These are phyloP conservation scores for Desmophyllum pertusum DNA, from an alignment of 92 coral and sea anemone genomes.

Conservation along the genomic window DNA sequence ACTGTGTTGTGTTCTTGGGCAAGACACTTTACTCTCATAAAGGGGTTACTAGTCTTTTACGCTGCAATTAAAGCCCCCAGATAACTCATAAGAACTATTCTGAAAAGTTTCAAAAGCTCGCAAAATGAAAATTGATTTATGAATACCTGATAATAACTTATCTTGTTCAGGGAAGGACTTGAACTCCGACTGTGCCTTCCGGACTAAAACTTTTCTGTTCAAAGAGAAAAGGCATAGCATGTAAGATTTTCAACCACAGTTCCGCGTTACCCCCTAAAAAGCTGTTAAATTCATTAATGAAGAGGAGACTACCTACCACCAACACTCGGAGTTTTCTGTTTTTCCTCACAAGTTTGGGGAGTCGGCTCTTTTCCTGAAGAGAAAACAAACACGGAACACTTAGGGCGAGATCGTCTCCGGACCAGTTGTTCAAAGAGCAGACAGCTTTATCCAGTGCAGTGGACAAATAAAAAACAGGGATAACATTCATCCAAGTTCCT, in stretches of 20 bases:
- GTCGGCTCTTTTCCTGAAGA: constrained; percentile 22
- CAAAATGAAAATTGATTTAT: not conserved
- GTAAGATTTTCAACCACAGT: not conserved
- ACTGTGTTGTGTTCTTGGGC: too few relatives aligned
- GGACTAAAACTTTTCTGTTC: constrained; percentile 23
- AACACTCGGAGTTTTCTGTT: constrained; percentile 23
- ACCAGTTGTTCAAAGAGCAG: not conserved
- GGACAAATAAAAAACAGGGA: not conserved
- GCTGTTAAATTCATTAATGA: too few relatives aligned
- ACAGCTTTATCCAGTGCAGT: too few relatives aligned
- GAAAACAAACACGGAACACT: not conserved
- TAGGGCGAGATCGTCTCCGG: not conserved
- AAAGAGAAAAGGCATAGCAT: not conserved
- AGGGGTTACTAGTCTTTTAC: too few relatives aligned
- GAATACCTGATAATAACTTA: not conserved
- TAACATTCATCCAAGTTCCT: not conserved
- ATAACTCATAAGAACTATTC: not conserved
- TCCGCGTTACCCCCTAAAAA: too few relatives aligned
- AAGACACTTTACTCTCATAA: too few relatives aligned
- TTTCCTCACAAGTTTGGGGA: constrained; percentile 20
- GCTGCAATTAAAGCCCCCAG: not conserved
- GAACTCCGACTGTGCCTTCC: constrained; percentile 32
- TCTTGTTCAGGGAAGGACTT: constrained; percentile 9
- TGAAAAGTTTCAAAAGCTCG: not conserved
- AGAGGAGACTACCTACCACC: constrained; percentile 11